Evolutionary conservation across 2,113 vertebrate species (phyloP), one percentile per base, ranked within the genome.

Genomic region (Engraulis encrasicolus): DNA sequence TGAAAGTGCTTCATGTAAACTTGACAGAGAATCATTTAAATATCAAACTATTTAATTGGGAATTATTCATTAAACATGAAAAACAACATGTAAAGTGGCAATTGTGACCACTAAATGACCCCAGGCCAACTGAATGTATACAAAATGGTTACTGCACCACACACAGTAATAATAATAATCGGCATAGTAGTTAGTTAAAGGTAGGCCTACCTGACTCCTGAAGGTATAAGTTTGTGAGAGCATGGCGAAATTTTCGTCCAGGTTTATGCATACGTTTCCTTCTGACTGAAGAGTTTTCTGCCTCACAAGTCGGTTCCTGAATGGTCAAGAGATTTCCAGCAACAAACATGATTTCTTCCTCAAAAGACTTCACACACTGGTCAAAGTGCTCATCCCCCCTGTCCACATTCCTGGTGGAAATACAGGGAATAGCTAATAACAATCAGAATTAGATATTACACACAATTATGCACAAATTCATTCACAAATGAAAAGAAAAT

Each of bases 301-400:
- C 20, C 5, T 23, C 54, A 61, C 2, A 31, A 37, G 0, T 20
- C 48, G 79, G 74, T 14, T 88, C 86, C 15, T 89, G 83, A 12
- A 52, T 40, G 0, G 15, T 38, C 78, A 93, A 86, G 45, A 90
- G 84, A 83, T 87, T 85, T 34, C 90, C 87, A 0, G 17, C 89
- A 1, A 86, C 90, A 36, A 91, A 92, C 87, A 88, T 82, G 79
- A 91, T 90, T 88, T 92, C 91, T 77, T 90, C 90, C 84, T 90
- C 88, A 86, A 92, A 86, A 78, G 89, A 90, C 37, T 79, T 80
- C 54, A 92, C 1, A 36, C 91, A 86, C 84, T 61, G 38, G 40
- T 92, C 89, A 78, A 93, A 91, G 54, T 81, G 66, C 17, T 91
- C 90, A n/a, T 90, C 89, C 0, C 86, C 85, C 1, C 37, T n/a